A percentile compares a stretch with the other conserved stretches of the same genome.
Conservation (phyloP, 1,140 invertebrate genomes). For the Melipona quadrifasciata region DNA sequence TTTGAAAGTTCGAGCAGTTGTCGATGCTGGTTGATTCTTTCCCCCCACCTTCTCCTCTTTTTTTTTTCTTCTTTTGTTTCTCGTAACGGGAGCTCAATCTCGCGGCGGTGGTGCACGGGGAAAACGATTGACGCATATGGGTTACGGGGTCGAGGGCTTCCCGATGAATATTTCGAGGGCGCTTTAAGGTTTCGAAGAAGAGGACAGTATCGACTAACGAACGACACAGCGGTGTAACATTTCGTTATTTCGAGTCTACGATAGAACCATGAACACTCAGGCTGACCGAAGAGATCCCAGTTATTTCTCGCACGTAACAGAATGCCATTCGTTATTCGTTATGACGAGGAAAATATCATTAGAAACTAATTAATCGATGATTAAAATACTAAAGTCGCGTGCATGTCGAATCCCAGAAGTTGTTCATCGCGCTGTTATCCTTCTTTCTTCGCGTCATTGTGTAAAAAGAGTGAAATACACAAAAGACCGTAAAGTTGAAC, state of each 20-base stretch:
- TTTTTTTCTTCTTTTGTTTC: too few species aligned
- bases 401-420: neutral
- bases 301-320: neutral
- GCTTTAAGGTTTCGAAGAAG: conserved; percentile 45
- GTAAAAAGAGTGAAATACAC: too few species aligned
- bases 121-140: conserved; percentile 42
- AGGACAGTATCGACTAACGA: conserved; percentile 55
- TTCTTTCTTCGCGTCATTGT: too few species aligned
- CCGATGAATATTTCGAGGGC: conserved; percentile 60
- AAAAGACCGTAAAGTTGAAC: too few species aligned
- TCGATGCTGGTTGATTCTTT: neutral
- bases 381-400: neutral
- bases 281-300: neutral
- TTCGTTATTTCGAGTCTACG: neutral
- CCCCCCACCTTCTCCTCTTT: too few species aligned
- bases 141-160: conserved; percentile 55
- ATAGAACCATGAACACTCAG: neutral
- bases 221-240: conserved; percentile 3
- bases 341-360: neutral
- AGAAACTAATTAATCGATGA: too few species aligned
- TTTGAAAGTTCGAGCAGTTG: neutral
- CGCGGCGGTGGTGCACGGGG: neutral
- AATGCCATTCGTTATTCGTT: neutral
- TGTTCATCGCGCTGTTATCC: too few species aligned
- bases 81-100: conserved; percentile 29